Evolutionary conservation across 53 echinoderm and acorn worm genomes (phyloP).

Genomic region (Henricia sp.): DNA sequence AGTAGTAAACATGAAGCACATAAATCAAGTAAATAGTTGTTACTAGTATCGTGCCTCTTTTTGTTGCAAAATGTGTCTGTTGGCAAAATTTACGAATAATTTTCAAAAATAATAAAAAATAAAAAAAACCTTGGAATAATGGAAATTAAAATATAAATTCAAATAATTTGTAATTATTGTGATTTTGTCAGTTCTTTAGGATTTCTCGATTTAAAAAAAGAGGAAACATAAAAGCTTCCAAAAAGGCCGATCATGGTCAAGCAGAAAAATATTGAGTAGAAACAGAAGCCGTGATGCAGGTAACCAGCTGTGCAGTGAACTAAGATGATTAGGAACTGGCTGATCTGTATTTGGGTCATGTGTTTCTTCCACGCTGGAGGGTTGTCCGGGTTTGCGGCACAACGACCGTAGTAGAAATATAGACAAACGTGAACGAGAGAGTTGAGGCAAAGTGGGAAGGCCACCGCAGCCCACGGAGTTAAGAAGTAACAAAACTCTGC

Average conservation of each 20-base stretch:
- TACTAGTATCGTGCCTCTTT: no score
- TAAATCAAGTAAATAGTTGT: no score
- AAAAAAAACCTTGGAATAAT: not conserved
- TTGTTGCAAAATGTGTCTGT: no score
- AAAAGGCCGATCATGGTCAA: constrained; percentile 88
- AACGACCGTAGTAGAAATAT: constrained; percentile 92
- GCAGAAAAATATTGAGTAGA: constrained; percentile 83
- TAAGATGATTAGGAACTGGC: constrained; percentile 84
- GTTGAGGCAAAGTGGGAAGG: constrained; percentile 81
- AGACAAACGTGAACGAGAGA: constrained; percentile 95
- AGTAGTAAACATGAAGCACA: no score
- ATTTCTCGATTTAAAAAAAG: constrained; percentile 71
- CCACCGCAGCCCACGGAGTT: constrained; percentile 90
- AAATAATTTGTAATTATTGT: not conserved
- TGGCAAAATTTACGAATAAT: no score
- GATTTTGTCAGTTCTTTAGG: constrained; percentile 1
- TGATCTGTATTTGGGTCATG: constrained; percentile 89
- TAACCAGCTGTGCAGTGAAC: constrained; percentile 83
- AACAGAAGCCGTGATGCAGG: constrained; percentile 81
- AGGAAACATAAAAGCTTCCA: constrained; percentile 80
- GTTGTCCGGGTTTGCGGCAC: constrained; percentile 70
- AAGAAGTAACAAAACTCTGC: constrained; percentile 87
- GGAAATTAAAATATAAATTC: not conserved
- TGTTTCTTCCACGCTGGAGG: constrained; percentile 88
- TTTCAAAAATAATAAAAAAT: no score